phyloP scores from a whole-genome alignment of 1,140 invertebrate genomes.

The Delia radicum region DNA sequence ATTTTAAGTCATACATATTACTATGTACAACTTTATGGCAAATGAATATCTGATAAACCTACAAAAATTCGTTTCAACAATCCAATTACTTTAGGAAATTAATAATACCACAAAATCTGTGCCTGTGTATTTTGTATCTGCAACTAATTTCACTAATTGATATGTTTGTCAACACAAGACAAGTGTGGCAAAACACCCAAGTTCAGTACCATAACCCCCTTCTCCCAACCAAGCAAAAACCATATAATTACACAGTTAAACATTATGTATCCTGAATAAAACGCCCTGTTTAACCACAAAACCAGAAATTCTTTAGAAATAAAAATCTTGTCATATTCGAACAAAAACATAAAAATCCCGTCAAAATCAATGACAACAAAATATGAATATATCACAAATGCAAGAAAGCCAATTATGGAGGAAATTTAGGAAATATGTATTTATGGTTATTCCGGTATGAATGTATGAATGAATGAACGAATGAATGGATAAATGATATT shows the following conservation, averaged over 20 bases:
- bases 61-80: background rate
- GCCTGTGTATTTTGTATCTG: background rate
- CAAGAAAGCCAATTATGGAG: slow-evolving; percentile 17
- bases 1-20: too few species aligned
- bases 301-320: background rate
- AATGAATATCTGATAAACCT: background rate
- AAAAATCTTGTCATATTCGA: background rate
- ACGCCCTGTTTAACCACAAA: background rate
- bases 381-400: slow-evolving; percentile 2
- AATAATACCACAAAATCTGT: slow-evolving; percentile 1
- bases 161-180: slow-evolving; percentile 15
- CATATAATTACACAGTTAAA: slow-evolving; percentile 15
- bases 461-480: background rate
- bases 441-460: background rate
- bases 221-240: background rate
- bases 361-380: background rate
- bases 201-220: background rate
- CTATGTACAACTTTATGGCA: too few species aligned
- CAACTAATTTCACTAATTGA: slow-evolving; percentile 22
- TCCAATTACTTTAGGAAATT: slow-evolving; percentile 10
- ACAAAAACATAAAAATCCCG: background rate
- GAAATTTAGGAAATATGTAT: background rate
- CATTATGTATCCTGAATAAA: background rate
- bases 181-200: background rate
- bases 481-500: background rate